These are phyloP conservation scores for Heliconius hermathena DNA, from an alignment of 1,140 invertebrate species.

Conservation along the genomic window DNA sequence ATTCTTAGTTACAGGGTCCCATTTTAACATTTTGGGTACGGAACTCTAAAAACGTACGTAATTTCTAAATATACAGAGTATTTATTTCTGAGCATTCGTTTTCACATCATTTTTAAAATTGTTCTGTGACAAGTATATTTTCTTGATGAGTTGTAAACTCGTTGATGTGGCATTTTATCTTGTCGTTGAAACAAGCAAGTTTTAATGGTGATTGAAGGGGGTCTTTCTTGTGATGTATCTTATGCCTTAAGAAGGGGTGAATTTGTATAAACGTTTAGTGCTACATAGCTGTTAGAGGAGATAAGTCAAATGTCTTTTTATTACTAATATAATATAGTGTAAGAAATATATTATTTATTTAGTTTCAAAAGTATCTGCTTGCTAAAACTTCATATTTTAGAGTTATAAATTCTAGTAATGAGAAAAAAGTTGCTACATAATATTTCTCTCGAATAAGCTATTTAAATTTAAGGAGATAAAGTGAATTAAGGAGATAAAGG, in stretches of 20 bases:
- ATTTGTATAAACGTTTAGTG: conserved; percentile 1
- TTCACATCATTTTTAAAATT: background rate
- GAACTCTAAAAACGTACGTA: background rate
- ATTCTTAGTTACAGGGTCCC: too few species aligned
- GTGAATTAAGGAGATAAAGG: too few species aligned
- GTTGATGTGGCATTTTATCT: conserved; percentile 47
- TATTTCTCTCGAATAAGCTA: too few species aligned
- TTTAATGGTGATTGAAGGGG: conserved; percentile 47
- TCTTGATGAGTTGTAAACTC: conserved; percentile 34
- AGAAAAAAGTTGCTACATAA: too few species aligned
- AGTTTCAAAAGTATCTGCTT: too few species aligned
- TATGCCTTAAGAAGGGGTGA: conserved; percentile 20
- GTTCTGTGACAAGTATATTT: conserved; percentile 17
- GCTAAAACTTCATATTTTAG: too few species aligned
- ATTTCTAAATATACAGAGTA: background rate
- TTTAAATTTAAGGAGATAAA: too few species aligned
- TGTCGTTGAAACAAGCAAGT: conserved; percentile 48
- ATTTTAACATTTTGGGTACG: background rate
- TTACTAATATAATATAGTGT: background rate
- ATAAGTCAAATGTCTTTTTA: background rate
- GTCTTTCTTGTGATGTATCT: conserved; percentile 33
- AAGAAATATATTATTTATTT: too few species aligned
- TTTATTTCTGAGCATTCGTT: background rate
- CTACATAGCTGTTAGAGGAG: background rate
- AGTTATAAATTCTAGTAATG: too few species aligned